Evolutionary conservation across 2,113 vertebrate genomes (phyloP), one percentile per base, ranked within the genome.

Genomic region (Urocynchramus pylzowi): DNA sequence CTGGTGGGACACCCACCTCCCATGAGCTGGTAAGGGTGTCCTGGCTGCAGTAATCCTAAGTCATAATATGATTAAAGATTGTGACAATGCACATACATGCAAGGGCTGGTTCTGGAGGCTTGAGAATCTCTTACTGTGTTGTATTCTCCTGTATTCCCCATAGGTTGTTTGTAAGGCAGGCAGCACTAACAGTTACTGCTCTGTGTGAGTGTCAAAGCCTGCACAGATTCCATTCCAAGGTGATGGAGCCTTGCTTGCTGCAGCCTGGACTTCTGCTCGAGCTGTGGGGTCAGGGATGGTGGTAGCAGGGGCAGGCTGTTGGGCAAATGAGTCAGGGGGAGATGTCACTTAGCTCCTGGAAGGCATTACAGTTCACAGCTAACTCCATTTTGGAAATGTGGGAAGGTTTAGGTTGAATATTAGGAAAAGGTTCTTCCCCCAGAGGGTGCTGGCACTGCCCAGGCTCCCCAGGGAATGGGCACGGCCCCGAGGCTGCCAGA

Each of bases 41-140:
- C 60, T 9, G 3, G 59, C 57, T 63, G 23, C 64, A 70, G 11
- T 33, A 71, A 89, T 37, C 30, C 1, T 1, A 11, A 19, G 16
- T 33, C 56, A 24, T 68, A 42, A 39, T 35, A 9, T 26, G 44
- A 50, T n/a, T n/a, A 57, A 60, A 57, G 45, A 31, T 30, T 3
- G 1, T 52, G 9, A 6, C 37, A 49, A 18, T 5, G 12, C 19
- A 28, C 27, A 2, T 3, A 10, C 0, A 0, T 23, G 8, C 0
- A 0, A 60, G 74, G 69, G 33, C 74, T 87, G 64, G 22, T 64
- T 65, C 60, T 69, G 39, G 45, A 41, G 44, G 41, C 24, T 26
- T 22, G 42, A 11, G 9, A 6, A 53, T n/a, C 54, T 73, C 64
- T 33, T 12, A 10, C 12, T 4, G 0, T 69, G 22, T 54, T 73